Base-by-base conservation (phyloP, 2,888 invertebrate species). In the Acholoe squamosa region DNA sequence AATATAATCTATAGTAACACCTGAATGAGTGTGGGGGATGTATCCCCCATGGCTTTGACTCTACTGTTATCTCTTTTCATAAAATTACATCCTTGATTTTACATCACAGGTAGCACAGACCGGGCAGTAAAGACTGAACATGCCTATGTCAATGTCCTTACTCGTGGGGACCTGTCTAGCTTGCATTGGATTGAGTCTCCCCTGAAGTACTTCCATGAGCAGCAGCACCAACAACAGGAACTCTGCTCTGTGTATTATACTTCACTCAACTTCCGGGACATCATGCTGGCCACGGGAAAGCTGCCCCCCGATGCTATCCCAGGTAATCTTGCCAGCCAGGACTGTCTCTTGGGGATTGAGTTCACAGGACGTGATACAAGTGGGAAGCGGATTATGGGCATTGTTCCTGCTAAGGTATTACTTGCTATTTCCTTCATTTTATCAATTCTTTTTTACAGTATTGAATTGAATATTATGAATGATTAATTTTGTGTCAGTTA, bases 201-300 rank as follows among this genome's bases (percentile, higher is more conserved):
- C 89, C 93, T 95, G 54, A 94, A 94, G 91, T 93, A 94, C 91
- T 94, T 93, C 92, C 61, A 91, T 5, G 89, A 91, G 0, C 88
- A 91, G 7, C 52, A 84, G 0, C 52, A 92, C n/a, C 96, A 96
- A 3, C 96, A 97, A 92, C 95, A 96, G 22, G 97, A 98, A 94
- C 96, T 98, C 86, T 99, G 98, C 96, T 97, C 97, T 92, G 98
- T 99, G 22, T 98, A 98, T 96, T 99, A 98, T 96, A 98, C 99
- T 0, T 98, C 99, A 71, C 97, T 99, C 91, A 99, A 99, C 96
- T 99, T 99, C 98, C 97, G 99, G 93, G 99, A 99, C 96, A 97
- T 99, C 93, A 99, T 99, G 99, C 96, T 99, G 95, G 99, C 99
- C 52, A 98, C 98, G 34, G 99, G 99, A 93, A 99, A 99, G 96